These are phyloP conservation scores for Protonibea diacanthus DNA, from an alignment of 2,797 vertebrate species.

Conservation along the genomic window DNA sequence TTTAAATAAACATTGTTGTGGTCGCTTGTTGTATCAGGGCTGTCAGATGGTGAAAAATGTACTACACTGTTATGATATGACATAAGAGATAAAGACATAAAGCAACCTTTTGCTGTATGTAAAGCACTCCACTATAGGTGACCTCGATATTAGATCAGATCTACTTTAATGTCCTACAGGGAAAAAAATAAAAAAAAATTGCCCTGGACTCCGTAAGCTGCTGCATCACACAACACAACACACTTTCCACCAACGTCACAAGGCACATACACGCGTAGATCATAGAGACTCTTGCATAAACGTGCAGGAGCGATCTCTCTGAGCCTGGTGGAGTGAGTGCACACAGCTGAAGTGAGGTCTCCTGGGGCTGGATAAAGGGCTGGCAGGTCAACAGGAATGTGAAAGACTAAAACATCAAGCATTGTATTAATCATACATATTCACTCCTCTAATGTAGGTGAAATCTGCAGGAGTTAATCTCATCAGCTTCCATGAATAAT, in stretches of 20 bases:
- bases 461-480: slow-evolving; percentile 49
- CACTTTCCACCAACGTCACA: too few species aligned
- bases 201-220: too few species aligned
- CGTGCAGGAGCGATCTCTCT: slow-evolving; percentile 36
- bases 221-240: too few species aligned
- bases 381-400: slow-evolving; percentile 31
- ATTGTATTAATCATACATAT: slow-evolving; percentile 8
- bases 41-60: slow-evolving; percentile 41
- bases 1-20: slow-evolving; percentile 34
- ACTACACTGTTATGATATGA: neutral
- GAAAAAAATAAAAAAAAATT: too few species aligned
- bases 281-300: too few species aligned
- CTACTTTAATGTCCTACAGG: too few species aligned
- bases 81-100: slow-evolving; percentile 38
- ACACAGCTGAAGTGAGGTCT: slow-evolving; percentile 16
- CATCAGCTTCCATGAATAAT: slow-evolving; percentile 63
- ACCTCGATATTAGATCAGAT: slow-evolving; percentile 54
- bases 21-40: slow-evolving; percentile 34
- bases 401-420: slow-evolving; percentile 4
- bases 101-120: slow-evolving; percentile 25
- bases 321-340: slow-evolving; percentile 38
- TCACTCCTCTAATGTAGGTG: slow-evolving; percentile 26
- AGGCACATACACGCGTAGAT: too few species aligned
- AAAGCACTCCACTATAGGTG: slow-evolving; percentile 40
- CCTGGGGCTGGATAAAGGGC: slow-evolving; percentile 12